Conservation (phyloP, 1,140 invertebrate species). For the Agraylea sexmaculata region DNA sequence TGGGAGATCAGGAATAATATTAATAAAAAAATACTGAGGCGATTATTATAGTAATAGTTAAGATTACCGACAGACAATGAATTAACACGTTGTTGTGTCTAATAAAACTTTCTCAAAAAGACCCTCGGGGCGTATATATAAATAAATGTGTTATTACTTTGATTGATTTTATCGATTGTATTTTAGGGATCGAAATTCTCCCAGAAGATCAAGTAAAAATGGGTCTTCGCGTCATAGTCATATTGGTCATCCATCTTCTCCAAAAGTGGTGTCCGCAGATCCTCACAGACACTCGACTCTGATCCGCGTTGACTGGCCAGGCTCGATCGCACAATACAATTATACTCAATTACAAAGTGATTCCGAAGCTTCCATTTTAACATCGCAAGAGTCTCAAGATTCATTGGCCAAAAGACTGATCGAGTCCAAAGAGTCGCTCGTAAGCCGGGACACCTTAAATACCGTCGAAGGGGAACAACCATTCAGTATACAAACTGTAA, state of each 20-base stretch:
- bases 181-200: constrained; percentile 18
- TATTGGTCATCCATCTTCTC: constrained; percentile 10
- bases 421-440: constrained; percentile 18
- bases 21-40: too few species aligned
- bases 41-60: too few species aligned
- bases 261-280: background rate
- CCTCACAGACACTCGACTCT: constrained; percentile 19
- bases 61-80: too few species aligned
- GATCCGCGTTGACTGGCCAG: constrained; percentile 16
- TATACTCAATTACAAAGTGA: constrained; percentile 19
- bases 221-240: constrained; percentile 16
- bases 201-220: constrained; percentile 11
- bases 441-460: too few species aligned
- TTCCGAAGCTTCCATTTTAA: constrained; percentile 15
- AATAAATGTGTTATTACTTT: too few species aligned
- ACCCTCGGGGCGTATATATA: too few species aligned
- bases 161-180: too few species aligned
- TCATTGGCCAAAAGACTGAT: constrained; percentile 17
- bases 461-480: too few species aligned
- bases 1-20: too few species aligned
- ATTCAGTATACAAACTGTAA: too few species aligned
- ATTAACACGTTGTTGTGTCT: too few species aligned
- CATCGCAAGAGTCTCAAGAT: constrained; percentile 13
- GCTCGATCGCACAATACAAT: background rate
- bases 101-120: too few species aligned